Evolutionary conservation across 2,888 invertebrate genomes (phyloP).

Genomic region (Kuschelorhynchus macadamiae): DNA sequence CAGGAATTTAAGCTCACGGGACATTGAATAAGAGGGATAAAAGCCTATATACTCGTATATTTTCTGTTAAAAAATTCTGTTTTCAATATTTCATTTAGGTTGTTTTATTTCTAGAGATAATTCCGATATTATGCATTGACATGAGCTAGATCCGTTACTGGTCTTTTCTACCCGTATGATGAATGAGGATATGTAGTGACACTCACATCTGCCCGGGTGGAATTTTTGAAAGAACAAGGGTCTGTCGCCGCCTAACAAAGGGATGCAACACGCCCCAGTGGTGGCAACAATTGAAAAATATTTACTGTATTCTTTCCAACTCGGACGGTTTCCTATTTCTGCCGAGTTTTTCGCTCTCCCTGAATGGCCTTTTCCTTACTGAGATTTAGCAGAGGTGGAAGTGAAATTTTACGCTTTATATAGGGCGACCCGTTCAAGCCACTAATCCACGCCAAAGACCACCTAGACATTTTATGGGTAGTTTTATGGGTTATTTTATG

Average conservation of each 20-base stretch:
- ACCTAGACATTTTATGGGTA: slow-evolving; percentile 45
- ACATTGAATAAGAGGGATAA: too few relatives aligned
- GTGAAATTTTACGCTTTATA: slow-evolving; percentile 34
- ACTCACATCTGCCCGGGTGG: slow-evolving; percentile 28
- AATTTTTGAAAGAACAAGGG: slow-evolving; percentile 27
- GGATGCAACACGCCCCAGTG: slow-evolving; percentile 37
- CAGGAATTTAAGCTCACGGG: too few relatives aligned
- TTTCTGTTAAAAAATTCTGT: too few relatives aligned
- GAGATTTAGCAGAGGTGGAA: slow-evolving; percentile 9
- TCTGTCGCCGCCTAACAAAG: slow-evolving; percentile 31
- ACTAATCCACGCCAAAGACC: slow-evolving; percentile 38
- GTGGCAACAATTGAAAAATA: slow-evolving; percentile 42
- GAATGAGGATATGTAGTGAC: slow-evolving; percentile 36
- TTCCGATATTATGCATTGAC: too few relatives aligned
- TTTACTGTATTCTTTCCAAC: slow-evolving; percentile 29
- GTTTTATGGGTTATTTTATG: slow-evolving; percentile 46
- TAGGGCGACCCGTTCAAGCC: slow-evolving; percentile 24
- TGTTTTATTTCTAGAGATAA: too few relatives aligned
- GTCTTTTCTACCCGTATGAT: slow-evolving; percentile 13
- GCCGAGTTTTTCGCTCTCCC: slow-evolving; percentile 10
- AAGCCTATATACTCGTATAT: too few relatives aligned
- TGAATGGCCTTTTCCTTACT: slow-evolving; percentile 19
- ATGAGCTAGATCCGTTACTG: slow-evolving; percentile 3
- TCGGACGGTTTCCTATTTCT: slow-evolving; percentile 22
- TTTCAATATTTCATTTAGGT: too few relatives aligned